Evolutionary conservation across 2,797 vertebrate species (phyloP).

Genomic region (Etheostoma perlongum): DNA sequence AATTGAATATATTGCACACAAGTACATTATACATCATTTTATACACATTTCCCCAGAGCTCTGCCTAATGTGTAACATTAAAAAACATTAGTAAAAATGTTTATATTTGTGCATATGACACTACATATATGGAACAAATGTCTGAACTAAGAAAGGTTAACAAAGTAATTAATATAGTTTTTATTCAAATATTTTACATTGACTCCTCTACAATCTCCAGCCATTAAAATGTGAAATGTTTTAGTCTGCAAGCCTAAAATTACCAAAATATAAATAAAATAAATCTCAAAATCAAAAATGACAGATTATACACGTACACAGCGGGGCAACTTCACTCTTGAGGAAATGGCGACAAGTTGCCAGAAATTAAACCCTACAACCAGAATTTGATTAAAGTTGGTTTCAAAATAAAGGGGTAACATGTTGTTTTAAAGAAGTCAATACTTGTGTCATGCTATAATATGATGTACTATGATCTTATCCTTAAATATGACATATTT

Average conservation of each 20-base stretch:
- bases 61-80: neutral
- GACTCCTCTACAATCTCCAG: neutral
- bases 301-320: constrained; percentile 4
- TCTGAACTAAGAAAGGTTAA: neutral
- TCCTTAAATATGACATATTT: too few species aligned
- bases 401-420: too few species aligned
- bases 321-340: too few species aligned
- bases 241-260: neutral
- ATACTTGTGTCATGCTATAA: too few species aligned
- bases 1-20: neutral
- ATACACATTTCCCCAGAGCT: neutral
- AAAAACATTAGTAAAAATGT: neutral
- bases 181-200: neutral
- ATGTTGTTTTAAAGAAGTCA: too few species aligned
- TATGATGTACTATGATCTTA: too few species aligned
- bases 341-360: too few species aligned
- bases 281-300: neutral
- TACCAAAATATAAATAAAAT: too few species aligned
- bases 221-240: neutral
- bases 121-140: neutral
- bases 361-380: too few species aligned
- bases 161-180: too few species aligned
- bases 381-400: too few species aligned
- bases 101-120: neutral
- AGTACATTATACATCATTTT: neutral